phyloP scores from a whole-genome alignment of 2,888 invertebrate species.

The Deilephila elpenor region DNA sequence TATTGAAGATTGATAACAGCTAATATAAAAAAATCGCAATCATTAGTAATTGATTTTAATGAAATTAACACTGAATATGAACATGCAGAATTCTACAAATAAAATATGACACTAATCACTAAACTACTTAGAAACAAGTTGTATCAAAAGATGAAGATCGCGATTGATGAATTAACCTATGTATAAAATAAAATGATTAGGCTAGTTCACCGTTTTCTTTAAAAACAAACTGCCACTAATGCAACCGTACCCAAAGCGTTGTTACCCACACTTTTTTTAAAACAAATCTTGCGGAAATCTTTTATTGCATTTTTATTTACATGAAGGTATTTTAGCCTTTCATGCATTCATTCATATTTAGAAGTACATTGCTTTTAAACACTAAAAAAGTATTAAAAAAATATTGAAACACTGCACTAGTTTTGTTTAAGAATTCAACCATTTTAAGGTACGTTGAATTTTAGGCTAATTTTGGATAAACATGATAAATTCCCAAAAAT shows the following conservation, averaged over 20 bases:
- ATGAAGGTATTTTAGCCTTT: too few relatives aligned
- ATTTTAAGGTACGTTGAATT: too few relatives aligned
- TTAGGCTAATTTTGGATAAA: too few relatives aligned
- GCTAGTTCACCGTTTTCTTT: not conserved
- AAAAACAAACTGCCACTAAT: not conserved
- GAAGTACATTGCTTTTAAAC: too few relatives aligned
- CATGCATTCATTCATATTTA: too few relatives aligned
- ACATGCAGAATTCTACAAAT: conserved; percentile 8
- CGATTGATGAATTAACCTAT: not conserved
- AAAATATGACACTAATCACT: not conserved
- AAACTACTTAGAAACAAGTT: not conserved
- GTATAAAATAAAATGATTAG: not conserved
- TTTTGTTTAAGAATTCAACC: too few relatives aligned
- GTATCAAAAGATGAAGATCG: not conserved
- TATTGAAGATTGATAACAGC: not conserved
- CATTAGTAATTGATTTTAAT: not conserved
- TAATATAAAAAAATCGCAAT: not conserved
- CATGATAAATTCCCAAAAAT: too few relatives aligned
- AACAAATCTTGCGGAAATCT: too few relatives aligned
- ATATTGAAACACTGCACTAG: too few relatives aligned
- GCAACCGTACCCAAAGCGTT: not conserved
- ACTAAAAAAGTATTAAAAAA: too few relatives aligned
- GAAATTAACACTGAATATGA: not conserved
- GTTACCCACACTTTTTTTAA: not conserved
- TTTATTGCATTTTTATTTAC: too few relatives aligned